Evolutionary conservation across 2,888 invertebrate genomes (phyloP).

Genomic region (Ormyrus pomaceus): DNA sequence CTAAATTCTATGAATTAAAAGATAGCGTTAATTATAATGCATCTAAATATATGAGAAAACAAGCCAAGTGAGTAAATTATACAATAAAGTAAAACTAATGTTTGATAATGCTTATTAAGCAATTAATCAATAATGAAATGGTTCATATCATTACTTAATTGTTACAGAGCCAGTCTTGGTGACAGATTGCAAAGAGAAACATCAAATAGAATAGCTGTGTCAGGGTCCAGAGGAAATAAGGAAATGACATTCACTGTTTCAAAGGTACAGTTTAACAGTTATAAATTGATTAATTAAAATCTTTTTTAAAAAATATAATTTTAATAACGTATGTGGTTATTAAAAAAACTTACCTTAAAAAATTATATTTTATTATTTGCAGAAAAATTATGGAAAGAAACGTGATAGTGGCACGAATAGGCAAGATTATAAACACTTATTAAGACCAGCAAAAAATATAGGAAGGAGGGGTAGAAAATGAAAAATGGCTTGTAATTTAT

Average conservation of each 20-base stretch:
- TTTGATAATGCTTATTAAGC: not conserved
- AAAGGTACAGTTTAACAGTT: constrained; percentile 71
- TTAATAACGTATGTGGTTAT: not conserved
- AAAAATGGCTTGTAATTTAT: constrained; percentile 24
- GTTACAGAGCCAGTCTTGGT: constrained; percentile 81
- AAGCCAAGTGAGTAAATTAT: constrained; percentile 75
- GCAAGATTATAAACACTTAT: constrained; percentile 83
- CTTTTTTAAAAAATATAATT: not conserved
- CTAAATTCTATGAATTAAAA: constrained; percentile 81
- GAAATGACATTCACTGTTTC: constrained; percentile 88
- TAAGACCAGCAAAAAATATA: constrained; percentile 77
- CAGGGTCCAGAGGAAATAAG: constrained; percentile 83
- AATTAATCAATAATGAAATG: not conserved
- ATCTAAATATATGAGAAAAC: constrained; percentile 75
- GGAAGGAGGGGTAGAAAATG: constrained; percentile 60
- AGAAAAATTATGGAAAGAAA: constrained; percentile 60
- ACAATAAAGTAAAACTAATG: constrained; percentile 3
- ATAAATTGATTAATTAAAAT: not conserved
- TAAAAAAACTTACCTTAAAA: constrained; percentile 1
- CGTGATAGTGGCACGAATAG: constrained; percentile 72
- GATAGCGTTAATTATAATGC: constrained; percentile 80
- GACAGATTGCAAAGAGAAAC: constrained; percentile 83
- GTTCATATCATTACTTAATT: constrained; percentile 36
- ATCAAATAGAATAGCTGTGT: constrained; percentile 76
- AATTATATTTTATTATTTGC: constrained; percentile 41